phyloP scores from a whole-genome alignment of 2,113 vertebrate genomes.

The Oryzias celebensis region DNA sequence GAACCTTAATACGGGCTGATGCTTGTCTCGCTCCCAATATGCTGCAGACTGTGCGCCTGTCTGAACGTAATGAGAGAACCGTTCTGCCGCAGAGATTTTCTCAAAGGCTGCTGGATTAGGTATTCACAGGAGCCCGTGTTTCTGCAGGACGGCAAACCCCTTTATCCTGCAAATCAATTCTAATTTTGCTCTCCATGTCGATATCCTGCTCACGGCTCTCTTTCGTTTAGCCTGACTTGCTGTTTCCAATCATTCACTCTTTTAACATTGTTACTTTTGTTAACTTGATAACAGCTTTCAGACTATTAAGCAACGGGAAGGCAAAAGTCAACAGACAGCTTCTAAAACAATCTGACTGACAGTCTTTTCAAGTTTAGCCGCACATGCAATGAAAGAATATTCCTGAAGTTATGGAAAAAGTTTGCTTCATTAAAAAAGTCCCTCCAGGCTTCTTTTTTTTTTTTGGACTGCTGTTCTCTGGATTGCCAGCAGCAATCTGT shows the following conservation, averaged over 20 bases:
- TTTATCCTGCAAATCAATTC: conserved; percentile 67
- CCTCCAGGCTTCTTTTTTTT: not conserved
- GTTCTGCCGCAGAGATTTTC: conserved; percentile 64
- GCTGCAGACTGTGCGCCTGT: conserved; percentile 49
- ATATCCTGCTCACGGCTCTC: conserved; percentile 50
- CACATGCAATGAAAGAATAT: not conserved
- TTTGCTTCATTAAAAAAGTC: conserved; percentile 5
- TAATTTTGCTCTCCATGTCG: conserved; percentile 58
- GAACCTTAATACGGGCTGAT: conserved; percentile 61
- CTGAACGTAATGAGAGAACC: conserved; percentile 60
- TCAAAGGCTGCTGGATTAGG: conserved; percentile 66
- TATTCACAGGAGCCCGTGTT: conserved; percentile 60
- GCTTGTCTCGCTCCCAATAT: conserved; percentile 62
- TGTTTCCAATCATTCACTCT: conserved; percentile 35
- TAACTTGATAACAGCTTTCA: conserved; percentile 20
- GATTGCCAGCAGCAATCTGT: conserved; percentile 8
- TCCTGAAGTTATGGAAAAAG: not conserved
- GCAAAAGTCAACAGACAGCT: not conserved
- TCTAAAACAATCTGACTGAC: not conserved
- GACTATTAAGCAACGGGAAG: conserved; percentile 4
- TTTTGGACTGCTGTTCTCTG: not conserved
- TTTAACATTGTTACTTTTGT: conserved; percentile 15
- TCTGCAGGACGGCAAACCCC: conserved; percentile 32
- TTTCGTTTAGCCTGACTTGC: conserved; percentile 25
- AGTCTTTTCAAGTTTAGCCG: not conserved